Base-by-base conservation (phyloP, 2,888 invertebrate genomes). In the Drosophila bunnanda region DNA sequence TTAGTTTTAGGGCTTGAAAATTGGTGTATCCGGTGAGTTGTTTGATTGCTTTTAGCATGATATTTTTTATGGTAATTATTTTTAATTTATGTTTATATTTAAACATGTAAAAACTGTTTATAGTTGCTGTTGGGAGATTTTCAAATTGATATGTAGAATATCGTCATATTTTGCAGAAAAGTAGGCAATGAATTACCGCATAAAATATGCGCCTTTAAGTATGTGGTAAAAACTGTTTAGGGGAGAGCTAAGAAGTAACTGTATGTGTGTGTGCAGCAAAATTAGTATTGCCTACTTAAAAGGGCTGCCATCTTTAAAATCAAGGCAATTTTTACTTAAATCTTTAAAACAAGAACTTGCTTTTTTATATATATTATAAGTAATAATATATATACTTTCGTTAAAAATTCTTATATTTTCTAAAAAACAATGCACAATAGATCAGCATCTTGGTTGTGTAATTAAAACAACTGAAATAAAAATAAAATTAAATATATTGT, bases 241-340 rank as follows among this genome's bases (percentile, higher is more conserved):
- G 1, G 5, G 4, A 32, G 5, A 34, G 9, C 15, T 2, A 17
- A 25, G 2, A 28, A 10, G 4, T 30, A 12, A 4, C 5, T 52
- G 34, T n/a, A n/a, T 38, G 38, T n/a, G 28, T 2, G 22, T 10
- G n/a, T n/a, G 7, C 13, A n/a, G 5, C 4, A 6, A 1, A 10
- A 10, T 28, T 32, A 15, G 2, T 25, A 8, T n/a, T 13, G 69
- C 54, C 12, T 58, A 48, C 65, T 41, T 57, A 20, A 43, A 30
- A 36, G 67, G 22, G 36, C 8, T 12, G 17, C 2, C 4, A 7
- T 12, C 12, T 7, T 12, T 7, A 48, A 30, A 5, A 28, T 28
- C 3, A 4, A 28, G 4, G 0, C 4, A 2, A 3, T n/a, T 7
- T 12, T 6, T 34, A 25, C 7, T 7, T 32, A 50, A 32, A 32